Evolutionary conservation across 2,113 vertebrate species (phyloP).

Genomic region (Sapayoa aenigma): DNA sequence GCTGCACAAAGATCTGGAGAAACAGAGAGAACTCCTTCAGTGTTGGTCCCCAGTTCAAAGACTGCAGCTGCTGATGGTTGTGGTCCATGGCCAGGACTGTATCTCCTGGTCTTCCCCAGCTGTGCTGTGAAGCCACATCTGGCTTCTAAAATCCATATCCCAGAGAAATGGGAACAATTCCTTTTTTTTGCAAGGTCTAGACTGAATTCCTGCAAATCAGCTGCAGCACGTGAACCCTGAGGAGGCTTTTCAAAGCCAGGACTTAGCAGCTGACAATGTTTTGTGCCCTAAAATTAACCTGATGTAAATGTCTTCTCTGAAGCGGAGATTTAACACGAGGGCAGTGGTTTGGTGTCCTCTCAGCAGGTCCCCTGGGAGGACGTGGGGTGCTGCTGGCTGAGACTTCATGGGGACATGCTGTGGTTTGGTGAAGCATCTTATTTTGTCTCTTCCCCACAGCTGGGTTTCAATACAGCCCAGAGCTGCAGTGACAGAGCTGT

Average conservation of each 20-base stretch:
- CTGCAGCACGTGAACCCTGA: not conserved
- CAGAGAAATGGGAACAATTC: not conserved
- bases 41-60: not conserved
- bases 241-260: not conserved
- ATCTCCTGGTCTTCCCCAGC: not conserved
- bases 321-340: accelerated
- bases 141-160: not conserved
- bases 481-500: not conserved
- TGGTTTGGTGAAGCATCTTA: not conserved
- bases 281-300: not conserved
- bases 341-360: not conserved
- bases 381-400: accelerated
- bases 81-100: accelerated
- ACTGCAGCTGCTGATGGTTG: not conserved
- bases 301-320: not conserved
- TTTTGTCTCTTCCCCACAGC: not conserved
- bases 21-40: not conserved
- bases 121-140: not conserved
- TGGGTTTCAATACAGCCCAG: not conserved
- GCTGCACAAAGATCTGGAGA: not conserved
- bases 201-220: not conserved
- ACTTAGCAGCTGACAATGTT: not conserved
- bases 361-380: not conserved
- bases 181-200: not conserved
- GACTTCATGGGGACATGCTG: not conserved